Evolutionary conservation across 2,113 vertebrate species (phyloP), one percentile per base, ranked within the genome.

Genomic region (Pampusana beccarii): DNA sequence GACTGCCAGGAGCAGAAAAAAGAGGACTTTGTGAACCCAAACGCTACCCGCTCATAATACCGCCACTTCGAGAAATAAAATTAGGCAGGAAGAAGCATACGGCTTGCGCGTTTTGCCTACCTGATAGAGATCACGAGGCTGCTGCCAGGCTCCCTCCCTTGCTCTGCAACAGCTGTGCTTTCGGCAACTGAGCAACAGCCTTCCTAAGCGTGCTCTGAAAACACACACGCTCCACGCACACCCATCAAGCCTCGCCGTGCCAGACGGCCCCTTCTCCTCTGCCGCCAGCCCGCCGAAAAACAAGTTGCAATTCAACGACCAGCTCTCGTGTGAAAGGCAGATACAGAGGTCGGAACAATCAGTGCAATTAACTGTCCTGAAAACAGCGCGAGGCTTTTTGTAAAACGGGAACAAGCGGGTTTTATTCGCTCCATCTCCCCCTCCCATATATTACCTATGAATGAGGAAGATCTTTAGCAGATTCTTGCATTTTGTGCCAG

Each of bases 181-280:
- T 96, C 73, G 34, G 62, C 93, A 82, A 78, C 81, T 48, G 84
- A 97, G 94, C 95, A 69, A 25, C 80, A 92, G 92, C 77, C 91
- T 88, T 65, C 80, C 84, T 46, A 78, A 94, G 95, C 56, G 38
- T 48, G 94, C 92, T 97, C 92, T 85, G 96, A 81, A 93, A 95
- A 96, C 0, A 11, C 94, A 96, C 85, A 74, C 2, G 0, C 88
- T 93, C n/a, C 13, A n/a, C 84, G 38, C 94, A 84, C 66, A 53
- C 82, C 74, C 96, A 26, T 36, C 44, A 94, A 91, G 96, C 86
- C 91, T 53, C 10, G 28, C 36, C 1, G 96, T 97, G 96, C 96
- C 97, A 98, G 97, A 94, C 95, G 84, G 92, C 95, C 96, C 93
- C 90, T 95, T 95, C 92, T 80, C 93, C 91, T 92, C 82, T 0